These are phyloP conservation scores for Tachina grossa DNA, from an alignment of 2,888 invertebrate genomes.

Conservation along the genomic window DNA sequence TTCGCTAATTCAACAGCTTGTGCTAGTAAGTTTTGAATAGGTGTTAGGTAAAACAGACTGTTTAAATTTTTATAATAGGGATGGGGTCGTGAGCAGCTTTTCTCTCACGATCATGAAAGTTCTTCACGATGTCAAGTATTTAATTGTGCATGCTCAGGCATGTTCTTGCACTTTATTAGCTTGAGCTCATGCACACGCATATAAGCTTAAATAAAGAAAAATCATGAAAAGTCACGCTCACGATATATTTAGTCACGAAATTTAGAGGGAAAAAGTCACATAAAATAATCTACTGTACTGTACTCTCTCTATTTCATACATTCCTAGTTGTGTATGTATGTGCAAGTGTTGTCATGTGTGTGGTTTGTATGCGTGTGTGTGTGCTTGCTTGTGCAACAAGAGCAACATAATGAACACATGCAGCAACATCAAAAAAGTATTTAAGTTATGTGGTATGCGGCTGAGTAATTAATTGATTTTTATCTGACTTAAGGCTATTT, in stretches of 20 bases:
- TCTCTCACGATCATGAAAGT: too few relatives aligned
- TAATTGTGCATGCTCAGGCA: too few relatives aligned
- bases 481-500: slow-evolving; percentile 80
- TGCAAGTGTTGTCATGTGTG: not conserved
- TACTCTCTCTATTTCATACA: not conserved
- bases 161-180: too few relatives aligned
- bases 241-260: too few relatives aligned
- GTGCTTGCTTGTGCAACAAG: slow-evolving; percentile 52
- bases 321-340: not conserved
- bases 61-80: slow-evolving; percentile 2
- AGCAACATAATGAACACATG: slow-evolving; percentile 57
- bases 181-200: too few relatives aligned
- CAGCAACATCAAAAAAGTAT: slow-evolving; percentile 69
- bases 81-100: too few relatives aligned
- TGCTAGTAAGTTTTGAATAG: not conserved
- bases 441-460: slow-evolving; percentile 66
- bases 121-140: too few relatives aligned
- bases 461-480: slow-evolving; percentile 80
- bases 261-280: too few relatives aligned
- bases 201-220: too few relatives aligned
- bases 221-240: too few relatives aligned
- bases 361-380: slow-evolving; percentile 6
- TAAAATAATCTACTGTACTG: too few relatives aligned
- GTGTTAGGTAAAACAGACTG: not conserved
- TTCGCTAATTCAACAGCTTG: too few relatives aligned